Base-by-base conservation (phyloP, 1,140 invertebrate genomes). In the Drosophila teissieri region DNA sequence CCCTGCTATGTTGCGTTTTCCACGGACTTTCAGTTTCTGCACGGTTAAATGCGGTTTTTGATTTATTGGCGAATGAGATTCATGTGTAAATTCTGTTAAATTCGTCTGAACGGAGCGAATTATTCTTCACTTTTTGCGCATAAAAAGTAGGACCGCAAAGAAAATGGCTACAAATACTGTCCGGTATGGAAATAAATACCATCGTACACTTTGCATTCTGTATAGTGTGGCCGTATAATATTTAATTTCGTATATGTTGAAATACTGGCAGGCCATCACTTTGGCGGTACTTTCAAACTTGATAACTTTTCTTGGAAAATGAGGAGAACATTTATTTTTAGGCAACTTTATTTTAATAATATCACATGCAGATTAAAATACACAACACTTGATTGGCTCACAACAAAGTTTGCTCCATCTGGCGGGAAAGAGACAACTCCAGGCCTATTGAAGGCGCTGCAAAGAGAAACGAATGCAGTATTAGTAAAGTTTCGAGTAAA, bases 331-430 rank as follows among this genome's bases (percentile, higher is more conserved):
- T 73, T 55, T 24, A 77, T 56, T 31, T 77, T 51, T 34, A 77
- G 68, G 10, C 19, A 80, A 34, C 3, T 83, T 79, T 88, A 86
- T 83, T 88, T 67, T 31, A 49, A 60, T 78, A 81, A 88, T 86
- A 86, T 86, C 83, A 86, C 83, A 86, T 69, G 54, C 34, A 80
- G 67, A 65, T 46, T 64, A 77, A 11, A 65, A 72, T 63, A 80
- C 49, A 77, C 22, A 76, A 77, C 53, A 61, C 52, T 60, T 49
- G 12, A 45, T 49, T 37, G 51, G 15, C 58, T 75, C 24, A 78
- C 51, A 76, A 46, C 46, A 79, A 58, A n/a, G 31, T 62, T 68
- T 60, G 37, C 11, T 65, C 63, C 49, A 37, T 31, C 12, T 14
- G 48, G 36, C 17, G 56, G 22, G 12, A 39, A 5, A 6, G 12